Evolutionary conservation across 2,113 vertebrate genomes (phyloP).

Genomic region (Trochalopteron elliotii): DNA sequence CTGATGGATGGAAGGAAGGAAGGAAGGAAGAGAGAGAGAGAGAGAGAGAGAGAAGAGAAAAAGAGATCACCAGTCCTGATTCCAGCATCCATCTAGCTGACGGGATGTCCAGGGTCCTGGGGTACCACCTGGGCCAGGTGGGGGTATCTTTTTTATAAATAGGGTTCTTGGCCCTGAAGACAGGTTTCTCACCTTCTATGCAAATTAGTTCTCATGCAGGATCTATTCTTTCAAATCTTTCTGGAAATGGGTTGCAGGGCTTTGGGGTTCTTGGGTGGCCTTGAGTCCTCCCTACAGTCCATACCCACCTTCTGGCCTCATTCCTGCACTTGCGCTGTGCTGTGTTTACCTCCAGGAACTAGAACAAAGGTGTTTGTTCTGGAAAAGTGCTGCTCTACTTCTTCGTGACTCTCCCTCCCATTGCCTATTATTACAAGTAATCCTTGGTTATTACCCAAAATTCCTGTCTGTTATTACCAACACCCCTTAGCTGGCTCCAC

Average conservation of each 20-base stretch:
- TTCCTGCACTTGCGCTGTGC: neutral
- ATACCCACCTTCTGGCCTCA: neutral
- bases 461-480: neutral
- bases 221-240: neutral
- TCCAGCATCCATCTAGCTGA: neutral
- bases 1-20: too few relatives aligned
- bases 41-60: too few relatives aligned
- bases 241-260: neutral
- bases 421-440: neutral
- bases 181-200: neutral
- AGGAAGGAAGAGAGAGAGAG: neutral
- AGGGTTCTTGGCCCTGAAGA: neutral
- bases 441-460: neutral
- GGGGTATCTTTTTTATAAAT: neutral
- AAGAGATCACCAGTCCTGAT: neutral
- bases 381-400: neutral
- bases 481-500: neutral
- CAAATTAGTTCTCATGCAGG: neutral
- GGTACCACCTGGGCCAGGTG: neutral
- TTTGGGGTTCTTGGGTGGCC: neutral
- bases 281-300: neutral
- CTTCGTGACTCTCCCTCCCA: neutral
- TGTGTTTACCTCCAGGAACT: neutral
- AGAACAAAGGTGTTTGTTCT: neutral
- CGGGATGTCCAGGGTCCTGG: too few relatives aligned